These are phyloP conservation scores for Elephas maximus DNA, from an alignment of 2,113 vertebrate genomes.

Conservation along the genomic window DNA sequence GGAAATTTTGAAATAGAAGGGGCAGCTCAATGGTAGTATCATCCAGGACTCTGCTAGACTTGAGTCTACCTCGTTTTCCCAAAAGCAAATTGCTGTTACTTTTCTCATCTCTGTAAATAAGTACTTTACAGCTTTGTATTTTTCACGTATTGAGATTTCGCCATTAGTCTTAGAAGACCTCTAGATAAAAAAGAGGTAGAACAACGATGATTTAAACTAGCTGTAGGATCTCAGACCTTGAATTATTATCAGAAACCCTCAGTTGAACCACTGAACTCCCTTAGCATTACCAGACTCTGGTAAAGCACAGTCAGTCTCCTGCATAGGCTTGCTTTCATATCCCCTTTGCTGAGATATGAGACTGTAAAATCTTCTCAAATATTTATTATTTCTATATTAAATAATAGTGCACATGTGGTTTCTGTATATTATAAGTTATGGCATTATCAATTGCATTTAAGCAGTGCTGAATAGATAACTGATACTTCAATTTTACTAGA, in stretches of 20 bases:
- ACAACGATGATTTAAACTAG: background rate
- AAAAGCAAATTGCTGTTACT: background rate
- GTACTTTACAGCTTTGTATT: background rate
- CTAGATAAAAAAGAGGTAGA: background rate
- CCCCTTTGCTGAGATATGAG: background rate
- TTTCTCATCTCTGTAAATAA: background rate
- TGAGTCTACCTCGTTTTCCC: background rate
- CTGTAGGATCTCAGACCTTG: background rate
- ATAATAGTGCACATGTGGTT: background rate
- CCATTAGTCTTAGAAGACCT: background rate
- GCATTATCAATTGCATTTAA: background rate
- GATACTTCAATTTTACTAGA: background rate
- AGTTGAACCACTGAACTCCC: background rate
- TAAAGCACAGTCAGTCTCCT: background rate
- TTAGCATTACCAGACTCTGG: background rate
- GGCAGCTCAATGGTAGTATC: background rate
- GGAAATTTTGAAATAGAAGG: constrained; percentile 33
- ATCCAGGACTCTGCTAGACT: background rate
- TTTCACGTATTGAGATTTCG: background rate
- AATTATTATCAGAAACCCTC: background rate
- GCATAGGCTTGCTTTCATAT: background rate
- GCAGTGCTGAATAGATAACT: background rate
- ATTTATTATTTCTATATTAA: background rate
- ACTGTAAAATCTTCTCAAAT: background rate
- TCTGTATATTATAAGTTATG: background rate